Evolutionary conservation across 2,888 invertebrate genomes (phyloP).

Genomic region (Agrypnus murinus): DNA sequence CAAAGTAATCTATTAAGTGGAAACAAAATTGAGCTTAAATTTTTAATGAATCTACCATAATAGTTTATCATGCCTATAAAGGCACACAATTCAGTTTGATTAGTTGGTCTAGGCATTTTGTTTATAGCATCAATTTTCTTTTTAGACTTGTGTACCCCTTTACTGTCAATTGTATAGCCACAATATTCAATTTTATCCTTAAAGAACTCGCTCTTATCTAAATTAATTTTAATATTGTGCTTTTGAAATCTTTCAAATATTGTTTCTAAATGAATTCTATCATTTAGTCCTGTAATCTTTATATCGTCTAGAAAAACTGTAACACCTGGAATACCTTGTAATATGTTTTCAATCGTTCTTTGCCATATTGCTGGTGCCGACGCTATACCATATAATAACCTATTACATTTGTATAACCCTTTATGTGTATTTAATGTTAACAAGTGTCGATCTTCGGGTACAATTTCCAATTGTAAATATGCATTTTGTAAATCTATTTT

Average conservation of each 20-base stretch:
- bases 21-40: conserved; percentile 18
- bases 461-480: conserved; percentile 24
- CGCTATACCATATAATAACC: conserved; percentile 16
- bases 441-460: background rate
- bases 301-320: conserved; percentile 21
- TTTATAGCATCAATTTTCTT: too few relatives aligned
- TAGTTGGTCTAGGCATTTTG: too few relatives aligned
- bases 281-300: background rate
- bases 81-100: conserved; percentile 23
- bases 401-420: conserved; percentile 19
- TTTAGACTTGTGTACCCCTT: too few relatives aligned
- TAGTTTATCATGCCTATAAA: conserved; percentile 29
- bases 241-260: conserved; percentile 6
- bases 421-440: conserved; percentile 31
- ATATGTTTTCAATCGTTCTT: conserved; percentile 21
- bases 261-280: background rate
- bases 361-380: conserved; percentile 33
- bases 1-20: conserved; percentile 24
- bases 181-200: conserved; percentile 27
- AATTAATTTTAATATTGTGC: background rate
- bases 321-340: conserved; percentile 13
- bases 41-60: conserved; percentile 23
- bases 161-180: conserved; percentile 8
- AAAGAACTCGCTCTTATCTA: background rate
- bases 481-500: conserved; percentile 25